Evolutionary conservation across 2,113 vertebrate species (phyloP).

Genomic region (Lonchura striata): DNA sequence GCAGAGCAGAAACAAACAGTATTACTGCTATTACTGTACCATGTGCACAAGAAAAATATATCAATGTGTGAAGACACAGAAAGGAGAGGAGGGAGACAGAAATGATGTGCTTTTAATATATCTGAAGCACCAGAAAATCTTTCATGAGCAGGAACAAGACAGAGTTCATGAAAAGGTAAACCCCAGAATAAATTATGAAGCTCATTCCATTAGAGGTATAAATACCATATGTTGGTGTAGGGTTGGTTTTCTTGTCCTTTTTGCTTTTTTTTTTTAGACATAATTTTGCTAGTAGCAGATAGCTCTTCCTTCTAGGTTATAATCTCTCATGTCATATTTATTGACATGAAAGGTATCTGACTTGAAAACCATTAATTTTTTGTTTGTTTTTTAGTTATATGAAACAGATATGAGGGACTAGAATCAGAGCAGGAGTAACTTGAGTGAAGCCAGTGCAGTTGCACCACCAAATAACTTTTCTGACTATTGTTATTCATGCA

Average conservation of each 20-base stretch:
- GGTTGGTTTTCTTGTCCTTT: not conserved
- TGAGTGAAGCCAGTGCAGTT: not conserved
- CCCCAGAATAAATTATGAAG: constrained; percentile 67
- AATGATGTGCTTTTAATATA: constrained; percentile 66
- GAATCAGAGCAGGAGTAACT: not conserved
- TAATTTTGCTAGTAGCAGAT: not conserved
- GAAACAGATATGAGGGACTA: not conserved
- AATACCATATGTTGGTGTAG: constrained; percentile 49
- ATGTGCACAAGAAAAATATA: constrained; percentile 50
- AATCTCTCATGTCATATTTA: not conserved
- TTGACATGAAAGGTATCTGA: not conserved
- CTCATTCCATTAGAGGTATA: constrained; percentile 42
- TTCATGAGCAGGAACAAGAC: constrained; percentile 55
- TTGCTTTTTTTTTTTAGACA: not conserved
- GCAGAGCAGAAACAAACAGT: constrained; percentile 31
- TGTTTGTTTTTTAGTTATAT: not conserved
- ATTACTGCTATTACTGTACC: constrained; percentile 19
- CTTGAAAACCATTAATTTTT: not conserved
- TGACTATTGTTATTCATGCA: not conserved
- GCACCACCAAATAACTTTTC: not conserved
- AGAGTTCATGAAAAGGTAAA: constrained; percentile 70
- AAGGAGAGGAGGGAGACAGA: constrained; percentile 30
- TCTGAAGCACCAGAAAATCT: constrained; percentile 59
- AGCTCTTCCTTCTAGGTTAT: constrained; percentile 4
- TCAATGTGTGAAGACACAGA: constrained; percentile 34